These are phyloP conservation scores for Gallinago stenura DNA, from an alignment of 2,797 vertebrate species.

Conservation along the genomic window DNA sequence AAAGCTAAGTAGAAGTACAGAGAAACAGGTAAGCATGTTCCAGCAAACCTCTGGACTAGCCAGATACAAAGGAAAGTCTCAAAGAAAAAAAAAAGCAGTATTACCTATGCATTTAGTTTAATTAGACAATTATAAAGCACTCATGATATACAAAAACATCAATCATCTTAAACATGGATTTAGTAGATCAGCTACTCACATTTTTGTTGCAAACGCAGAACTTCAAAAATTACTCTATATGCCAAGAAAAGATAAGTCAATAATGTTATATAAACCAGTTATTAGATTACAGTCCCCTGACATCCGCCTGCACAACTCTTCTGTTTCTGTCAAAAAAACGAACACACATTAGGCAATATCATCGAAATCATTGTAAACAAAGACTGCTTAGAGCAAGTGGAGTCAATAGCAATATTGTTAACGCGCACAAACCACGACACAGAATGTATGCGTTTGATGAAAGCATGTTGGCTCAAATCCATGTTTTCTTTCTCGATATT, in stretches of 20 bases:
- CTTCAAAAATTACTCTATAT: not conserved
- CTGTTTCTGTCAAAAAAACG: constrained; percentile 30
- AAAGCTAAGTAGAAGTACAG: not conserved
- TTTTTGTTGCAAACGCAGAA: not conserved
- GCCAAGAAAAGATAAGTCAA: not conserved
- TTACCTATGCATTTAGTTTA: constrained; percentile 1
- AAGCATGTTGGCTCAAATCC: not conserved
- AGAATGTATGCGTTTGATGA: not conserved
- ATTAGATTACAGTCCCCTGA: not conserved
- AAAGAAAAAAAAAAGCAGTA: not conserved
- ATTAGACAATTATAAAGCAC: constrained; percentile 1
- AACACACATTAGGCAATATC: not conserved
- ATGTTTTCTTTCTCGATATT: not conserved
- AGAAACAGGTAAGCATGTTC: not conserved
- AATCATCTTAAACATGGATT: not conserved
- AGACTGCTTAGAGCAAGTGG: not conserved
- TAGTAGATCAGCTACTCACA: constrained; percentile 14
- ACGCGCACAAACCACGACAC: not conserved
- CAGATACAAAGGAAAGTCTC: not conserved
- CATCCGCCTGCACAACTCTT: constrained; percentile 4
- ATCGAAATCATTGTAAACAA: constrained; percentile 6
- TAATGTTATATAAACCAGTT: not conserved
- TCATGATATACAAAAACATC: not conserved
- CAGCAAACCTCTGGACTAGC: not conserved
- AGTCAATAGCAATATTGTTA: not conserved